Evolutionary conservation across 2,888 invertebrate species (phyloP).

Genomic region (Drosophila anceps): DNA sequence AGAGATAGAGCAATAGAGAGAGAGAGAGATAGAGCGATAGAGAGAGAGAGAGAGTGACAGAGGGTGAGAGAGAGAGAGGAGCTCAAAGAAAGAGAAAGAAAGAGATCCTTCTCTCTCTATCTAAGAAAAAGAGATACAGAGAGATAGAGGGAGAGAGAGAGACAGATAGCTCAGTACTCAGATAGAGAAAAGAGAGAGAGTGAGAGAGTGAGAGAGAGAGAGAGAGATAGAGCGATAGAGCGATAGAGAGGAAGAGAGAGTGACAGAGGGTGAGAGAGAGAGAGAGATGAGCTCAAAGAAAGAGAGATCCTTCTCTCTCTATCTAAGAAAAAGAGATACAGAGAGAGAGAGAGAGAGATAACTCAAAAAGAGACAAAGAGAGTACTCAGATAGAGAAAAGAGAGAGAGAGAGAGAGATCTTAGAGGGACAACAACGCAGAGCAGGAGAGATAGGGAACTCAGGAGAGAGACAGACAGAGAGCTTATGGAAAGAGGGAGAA

Average conservation of each 20-base stretch:
- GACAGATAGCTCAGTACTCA: slow-evolving; percentile 4
- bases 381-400: slow-evolving; percentile 8
- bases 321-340: neutral
- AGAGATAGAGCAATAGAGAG: neutral
- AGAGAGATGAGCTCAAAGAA: neutral
- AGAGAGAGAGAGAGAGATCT: neutral
- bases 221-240: neutral
- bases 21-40: neutral
- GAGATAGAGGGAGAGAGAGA: neutral
- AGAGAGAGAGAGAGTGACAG: neutral
- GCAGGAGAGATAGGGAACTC: neutral
- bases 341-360: neutral
- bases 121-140: neutral
- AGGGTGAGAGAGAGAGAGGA: neutral
- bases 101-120: too few relatives aligned
- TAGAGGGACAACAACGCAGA: neutral
- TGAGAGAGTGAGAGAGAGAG: neutral
- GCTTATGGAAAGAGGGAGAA: neutral
- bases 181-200: neutral
- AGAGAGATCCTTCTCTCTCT: too few relatives aligned
- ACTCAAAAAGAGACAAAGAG: slow-evolving; percentile 4
- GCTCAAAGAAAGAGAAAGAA: neutral
- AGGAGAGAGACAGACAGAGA: neutral
- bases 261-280: neutral
- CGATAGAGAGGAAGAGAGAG: neutral